These are phyloP conservation scores for Regulus satrapa DNA, from an alignment of 2,113 vertebrate species.

Conservation along the genomic window DNA sequence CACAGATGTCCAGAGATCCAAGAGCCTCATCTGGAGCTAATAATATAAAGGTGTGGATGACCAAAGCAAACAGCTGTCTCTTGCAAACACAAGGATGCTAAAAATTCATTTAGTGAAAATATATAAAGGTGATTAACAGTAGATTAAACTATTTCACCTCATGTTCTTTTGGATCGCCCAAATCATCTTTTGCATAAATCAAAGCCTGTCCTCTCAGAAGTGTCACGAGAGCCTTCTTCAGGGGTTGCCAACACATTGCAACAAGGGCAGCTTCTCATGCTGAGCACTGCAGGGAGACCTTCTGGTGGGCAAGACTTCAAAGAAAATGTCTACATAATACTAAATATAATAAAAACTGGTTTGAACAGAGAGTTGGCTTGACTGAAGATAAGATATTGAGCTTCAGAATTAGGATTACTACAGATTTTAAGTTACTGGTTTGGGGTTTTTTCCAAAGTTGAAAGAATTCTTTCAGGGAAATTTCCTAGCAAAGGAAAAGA, in stretches of 20 bases:
- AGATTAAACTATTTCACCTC: not conserved
- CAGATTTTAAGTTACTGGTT: not conserved
- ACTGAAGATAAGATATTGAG: not conserved
- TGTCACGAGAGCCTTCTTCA: not conserved
- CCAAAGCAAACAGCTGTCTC: not conserved
- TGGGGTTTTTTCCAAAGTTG: not conserved
- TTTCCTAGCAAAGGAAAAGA: not conserved
- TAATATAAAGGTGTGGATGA: accelerated
- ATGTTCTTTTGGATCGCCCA: not conserved
- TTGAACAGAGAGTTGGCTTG: not conserved
- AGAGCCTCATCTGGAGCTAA: not conserved
- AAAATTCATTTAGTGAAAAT: not conserved
- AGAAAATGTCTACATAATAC: not conserved
- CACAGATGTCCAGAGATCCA: not conserved
- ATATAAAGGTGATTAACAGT: not conserved
- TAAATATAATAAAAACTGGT: not conserved
- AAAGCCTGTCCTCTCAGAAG: not conserved
- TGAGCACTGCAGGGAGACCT: accelerated
- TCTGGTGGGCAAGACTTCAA: not conserved
- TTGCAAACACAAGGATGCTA: not conserved
- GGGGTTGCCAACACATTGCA: accelerated
- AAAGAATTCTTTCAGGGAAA: not conserved
- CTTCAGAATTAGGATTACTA: not conserved
- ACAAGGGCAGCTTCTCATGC: not conserved
- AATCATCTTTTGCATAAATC: not conserved